These are phyloP conservation scores for Xenentodon cancila DNA, from an alignment of 2,797 vertebrate species.

Conservation along the genomic window DNA sequence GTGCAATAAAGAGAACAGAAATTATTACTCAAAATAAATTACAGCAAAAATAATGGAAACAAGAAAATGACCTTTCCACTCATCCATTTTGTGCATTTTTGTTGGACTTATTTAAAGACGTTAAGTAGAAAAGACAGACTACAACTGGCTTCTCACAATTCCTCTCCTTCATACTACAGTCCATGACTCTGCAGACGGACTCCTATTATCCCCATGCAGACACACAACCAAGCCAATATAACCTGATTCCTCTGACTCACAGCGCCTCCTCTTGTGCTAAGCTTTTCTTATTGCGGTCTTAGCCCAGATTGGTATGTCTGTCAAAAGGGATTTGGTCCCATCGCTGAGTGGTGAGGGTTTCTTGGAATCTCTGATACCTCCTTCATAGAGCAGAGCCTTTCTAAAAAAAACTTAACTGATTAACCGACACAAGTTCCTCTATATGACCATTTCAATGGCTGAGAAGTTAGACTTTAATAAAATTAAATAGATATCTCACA, in stretches of 20 bases:
- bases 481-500: background rate
- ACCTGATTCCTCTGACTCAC: background rate
- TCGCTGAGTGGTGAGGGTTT: background rate
- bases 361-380: background rate
- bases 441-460: too few relatives aligned
- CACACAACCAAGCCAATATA: background rate
- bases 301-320: background rate
- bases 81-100: background rate
- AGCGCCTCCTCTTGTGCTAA: background rate
- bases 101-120: background rate
- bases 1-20: too few relatives aligned
- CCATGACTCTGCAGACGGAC: background rate
- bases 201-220: background rate
- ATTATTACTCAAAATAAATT: too few relatives aligned
- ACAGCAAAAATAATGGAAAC: too few relatives aligned
- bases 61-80: too few relatives aligned
- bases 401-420: background rate
- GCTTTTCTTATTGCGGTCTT: conserved; percentile 1
- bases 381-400: background rate
- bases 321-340: background rate
- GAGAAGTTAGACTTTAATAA: background rate
- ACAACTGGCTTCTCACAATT: background rate
- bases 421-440: too few relatives aligned
- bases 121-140: background rate
- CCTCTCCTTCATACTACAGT: background rate